These are phyloP conservation scores for Agonopterix heracliana DNA, from an alignment of 2,888 invertebrate genomes.

Conservation along the genomic window DNA sequence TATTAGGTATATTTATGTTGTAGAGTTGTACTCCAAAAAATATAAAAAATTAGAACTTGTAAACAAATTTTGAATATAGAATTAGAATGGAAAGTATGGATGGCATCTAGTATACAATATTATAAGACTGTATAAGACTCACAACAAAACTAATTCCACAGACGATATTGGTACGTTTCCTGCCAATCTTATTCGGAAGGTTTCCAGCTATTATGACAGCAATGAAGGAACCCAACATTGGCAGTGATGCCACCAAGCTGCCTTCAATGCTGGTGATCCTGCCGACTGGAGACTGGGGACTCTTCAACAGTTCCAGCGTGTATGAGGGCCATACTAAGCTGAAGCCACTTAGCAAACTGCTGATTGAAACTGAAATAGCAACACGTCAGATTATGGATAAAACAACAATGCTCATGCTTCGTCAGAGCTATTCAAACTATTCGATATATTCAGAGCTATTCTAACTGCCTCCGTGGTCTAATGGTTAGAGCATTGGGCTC, in stretches of 20 bases:
- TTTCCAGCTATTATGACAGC: constrained; percentile 19
- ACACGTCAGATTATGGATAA: too few species aligned
- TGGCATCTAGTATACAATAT: too few species aligned
- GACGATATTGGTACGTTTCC: constrained; percentile 27
- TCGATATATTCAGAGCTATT: too few species aligned
- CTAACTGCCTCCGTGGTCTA: too few species aligned
- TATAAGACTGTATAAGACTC: constrained; percentile 17
- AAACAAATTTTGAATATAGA: background rate
- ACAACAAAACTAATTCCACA: constrained; percentile 23
- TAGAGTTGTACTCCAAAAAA: too few species aligned
- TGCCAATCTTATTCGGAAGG: constrained; percentile 26
- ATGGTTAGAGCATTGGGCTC: too few species aligned
- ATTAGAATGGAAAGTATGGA: too few species aligned
- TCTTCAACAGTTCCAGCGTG: constrained; percentile 20
- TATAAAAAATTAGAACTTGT: background rate
- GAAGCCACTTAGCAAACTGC: constrained; percentile 17
- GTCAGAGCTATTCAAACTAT: too few species aligned
- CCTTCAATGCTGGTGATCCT: constrained; percentile 15
- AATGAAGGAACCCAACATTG: constrained; percentile 27
- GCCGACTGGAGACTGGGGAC: constrained; percentile 22
- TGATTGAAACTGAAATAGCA: constrained; percentile 23
- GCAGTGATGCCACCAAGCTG: constrained; percentile 27
- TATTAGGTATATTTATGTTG: too few species aligned
- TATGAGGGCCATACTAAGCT: constrained; percentile 33
- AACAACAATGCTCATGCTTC: too few species aligned